Evolutionary conservation across 2,113 vertebrate genomes (phyloP), one percentile per base, ranked within the genome.

Genomic region (Lethenteron camtschaticum): DNA sequence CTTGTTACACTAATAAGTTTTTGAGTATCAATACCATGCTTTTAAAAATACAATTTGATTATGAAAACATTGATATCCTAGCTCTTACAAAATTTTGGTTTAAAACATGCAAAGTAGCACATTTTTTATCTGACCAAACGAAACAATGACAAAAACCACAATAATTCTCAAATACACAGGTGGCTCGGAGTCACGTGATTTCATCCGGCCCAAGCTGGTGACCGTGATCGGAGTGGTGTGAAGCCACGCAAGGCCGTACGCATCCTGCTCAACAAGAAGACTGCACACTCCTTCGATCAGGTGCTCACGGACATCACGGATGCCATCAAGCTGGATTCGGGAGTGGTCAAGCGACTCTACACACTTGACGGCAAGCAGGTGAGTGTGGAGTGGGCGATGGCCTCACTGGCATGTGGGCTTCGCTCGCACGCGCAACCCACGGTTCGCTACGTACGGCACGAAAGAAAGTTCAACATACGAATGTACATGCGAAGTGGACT

Each of bases 251-350:
- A 96, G 77, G 94, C 94, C 0, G 94, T 99, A 14, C 82, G 94
- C 20, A 84, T 99, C 68, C 86, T 99, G 70, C 85, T 99, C 73
- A 99, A 99, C 72, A 95, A 92, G 80, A 99, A 99, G 81, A 99
- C 94, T 0, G 94, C 90, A 1, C 94, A 99, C 79, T 96, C 90
- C 75, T 94, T 96, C 0, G 92, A 96, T 10, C 94, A 99, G 76
- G 94, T 99, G 75, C 79, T 99, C 75, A 91, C 86, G 0, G 94
- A 99, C 76, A 96, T 99, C 81, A 96, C 92, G 1, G 89, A 95
- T 56, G 90, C 94, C 71, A 90, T 99, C 83, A 96, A 99, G 76
- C 76, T 99, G 78, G 94, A 99, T 80, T 92, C 90, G 0, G 94
- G 94, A 9, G 83, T 86, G 59, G 90, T 96, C 73, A 96, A 86